These are phyloP conservation scores for Acronicta aceris DNA, from an alignment of 2,888 invertebrate species.

Conservation along the genomic window DNA sequence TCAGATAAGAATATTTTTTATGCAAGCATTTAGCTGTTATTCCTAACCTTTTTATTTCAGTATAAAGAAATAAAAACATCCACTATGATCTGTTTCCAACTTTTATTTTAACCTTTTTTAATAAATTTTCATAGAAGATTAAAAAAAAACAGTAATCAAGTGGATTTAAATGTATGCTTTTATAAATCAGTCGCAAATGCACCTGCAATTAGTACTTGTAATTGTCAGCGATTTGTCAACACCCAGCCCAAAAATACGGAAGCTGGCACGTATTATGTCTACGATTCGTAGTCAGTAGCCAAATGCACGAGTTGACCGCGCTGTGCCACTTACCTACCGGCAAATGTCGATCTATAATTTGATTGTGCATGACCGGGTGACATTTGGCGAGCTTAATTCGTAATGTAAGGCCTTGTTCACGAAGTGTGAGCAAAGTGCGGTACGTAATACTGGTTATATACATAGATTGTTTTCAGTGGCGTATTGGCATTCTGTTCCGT, in stretches of 20 bases:
- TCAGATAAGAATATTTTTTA: too few relatives aligned
- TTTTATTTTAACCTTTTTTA: too few relatives aligned
- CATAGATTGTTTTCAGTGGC: background rate
- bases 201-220: background rate
- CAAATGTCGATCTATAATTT: constrained; percentile 56
- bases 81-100: too few relatives aligned
- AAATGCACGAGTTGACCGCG: constrained; percentile 41
- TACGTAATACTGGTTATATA: background rate
- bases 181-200: background rate
- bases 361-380: constrained; percentile 48
- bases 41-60: too few relatives aligned
- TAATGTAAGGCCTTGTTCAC: constrained; percentile 26
- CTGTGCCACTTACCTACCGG: constrained; percentile 35
- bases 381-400: constrained; percentile 44
- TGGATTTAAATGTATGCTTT: too few relatives aligned
- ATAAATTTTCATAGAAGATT: too few relatives aligned
- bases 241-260: constrained; percentile 43
- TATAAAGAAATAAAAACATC: too few relatives aligned
- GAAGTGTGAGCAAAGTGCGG: constrained; percentile 13
- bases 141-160: too few relatives aligned
- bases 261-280: constrained; percentile 45
- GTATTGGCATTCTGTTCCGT: too few relatives aligned
- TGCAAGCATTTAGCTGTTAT: too few relatives aligned
- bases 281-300: constrained; percentile 31
- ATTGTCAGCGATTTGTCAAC: constrained; percentile 25